These are phyloP conservation scores for Hystrix brachyura DNA, from an alignment of 2,113 vertebrate genomes.

Conservation along the genomic window DNA sequence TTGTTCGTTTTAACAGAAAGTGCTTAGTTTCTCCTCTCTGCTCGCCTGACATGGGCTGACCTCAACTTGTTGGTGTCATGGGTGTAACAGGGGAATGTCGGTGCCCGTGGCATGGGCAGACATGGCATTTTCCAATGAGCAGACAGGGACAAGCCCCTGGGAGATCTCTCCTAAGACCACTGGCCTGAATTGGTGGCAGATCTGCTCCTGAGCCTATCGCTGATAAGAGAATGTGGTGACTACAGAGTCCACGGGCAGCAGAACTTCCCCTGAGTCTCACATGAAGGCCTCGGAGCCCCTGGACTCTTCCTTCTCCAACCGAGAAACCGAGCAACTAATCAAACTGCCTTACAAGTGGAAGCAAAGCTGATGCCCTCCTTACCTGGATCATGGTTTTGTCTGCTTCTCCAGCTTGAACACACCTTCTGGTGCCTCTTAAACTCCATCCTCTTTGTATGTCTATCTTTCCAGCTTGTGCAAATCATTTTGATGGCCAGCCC, in stretches of 20 bases:
- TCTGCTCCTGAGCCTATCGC: background rate
- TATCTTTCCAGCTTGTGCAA: background rate
- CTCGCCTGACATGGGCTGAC: background rate
- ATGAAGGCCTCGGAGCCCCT: background rate
- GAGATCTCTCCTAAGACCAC: background rate
- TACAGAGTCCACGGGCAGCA: background rate
- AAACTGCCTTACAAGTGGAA: background rate
- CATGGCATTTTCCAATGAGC: rapidly evolving
- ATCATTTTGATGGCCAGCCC: background rate
- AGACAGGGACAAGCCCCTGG: background rate
- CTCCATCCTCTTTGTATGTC: background rate
- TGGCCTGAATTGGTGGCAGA: background rate
- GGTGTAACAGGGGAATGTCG: background rate
- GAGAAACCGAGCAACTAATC: background rate
- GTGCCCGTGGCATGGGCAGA: background rate
- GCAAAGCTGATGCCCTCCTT: background rate
- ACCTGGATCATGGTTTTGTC: background rate
- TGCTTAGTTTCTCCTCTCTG: background rate
- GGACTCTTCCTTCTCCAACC: background rate
- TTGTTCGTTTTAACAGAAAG: background rate
- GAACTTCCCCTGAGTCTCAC: background rate
- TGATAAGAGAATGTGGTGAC: background rate
- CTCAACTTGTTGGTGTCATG: background rate
- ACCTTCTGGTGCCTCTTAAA: background rate
- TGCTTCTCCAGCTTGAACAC: background rate